Percentiles rank a stretch among this genome's conserved stretches.
Conservation (phyloP, 64 coral and sea anemone species). For the Anthopleura sola region DNA sequence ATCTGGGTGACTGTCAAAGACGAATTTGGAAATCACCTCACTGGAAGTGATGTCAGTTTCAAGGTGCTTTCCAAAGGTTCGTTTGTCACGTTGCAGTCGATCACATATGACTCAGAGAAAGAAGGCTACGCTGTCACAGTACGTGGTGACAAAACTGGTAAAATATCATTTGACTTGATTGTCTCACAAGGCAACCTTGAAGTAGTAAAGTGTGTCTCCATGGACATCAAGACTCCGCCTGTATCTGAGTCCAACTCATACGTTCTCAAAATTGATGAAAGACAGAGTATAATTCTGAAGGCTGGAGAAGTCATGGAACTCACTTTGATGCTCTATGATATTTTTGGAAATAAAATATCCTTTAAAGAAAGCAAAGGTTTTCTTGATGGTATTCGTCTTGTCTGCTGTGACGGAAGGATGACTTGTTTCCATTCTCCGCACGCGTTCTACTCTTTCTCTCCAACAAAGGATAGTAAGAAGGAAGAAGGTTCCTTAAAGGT, state of each 20-base stretch:
- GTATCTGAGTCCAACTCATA: too few relatives aligned
- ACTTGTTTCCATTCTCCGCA: too few relatives aligned
- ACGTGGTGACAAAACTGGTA: background rate
- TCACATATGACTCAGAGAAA: background rate
- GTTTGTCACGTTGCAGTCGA: background rate
- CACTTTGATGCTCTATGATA: background rate
- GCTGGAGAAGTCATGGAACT: background rate
- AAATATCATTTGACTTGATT: background rate
- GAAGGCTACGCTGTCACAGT: background rate
- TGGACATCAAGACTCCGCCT: background rate
- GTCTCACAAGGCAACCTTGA: background rate
- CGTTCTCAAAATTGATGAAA: too few relatives aligned
- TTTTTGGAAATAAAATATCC: background rate
- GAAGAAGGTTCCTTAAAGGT: background rate
- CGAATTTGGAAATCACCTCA: background rate
- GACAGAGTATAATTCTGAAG: too few relatives aligned
- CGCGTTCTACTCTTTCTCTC: background rate
- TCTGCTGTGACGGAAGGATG: background rate
- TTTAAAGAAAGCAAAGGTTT: background rate
- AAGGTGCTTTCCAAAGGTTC: background rate
- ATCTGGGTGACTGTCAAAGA: background rate
- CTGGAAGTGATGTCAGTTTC: background rate
- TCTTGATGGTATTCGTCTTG: background rate
- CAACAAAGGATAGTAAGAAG: background rate
- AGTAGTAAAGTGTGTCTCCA: background rate